Evolutionary conservation across 1,140 invertebrate species (phyloP).

Genomic region (Steinernema feltiae): DNA sequence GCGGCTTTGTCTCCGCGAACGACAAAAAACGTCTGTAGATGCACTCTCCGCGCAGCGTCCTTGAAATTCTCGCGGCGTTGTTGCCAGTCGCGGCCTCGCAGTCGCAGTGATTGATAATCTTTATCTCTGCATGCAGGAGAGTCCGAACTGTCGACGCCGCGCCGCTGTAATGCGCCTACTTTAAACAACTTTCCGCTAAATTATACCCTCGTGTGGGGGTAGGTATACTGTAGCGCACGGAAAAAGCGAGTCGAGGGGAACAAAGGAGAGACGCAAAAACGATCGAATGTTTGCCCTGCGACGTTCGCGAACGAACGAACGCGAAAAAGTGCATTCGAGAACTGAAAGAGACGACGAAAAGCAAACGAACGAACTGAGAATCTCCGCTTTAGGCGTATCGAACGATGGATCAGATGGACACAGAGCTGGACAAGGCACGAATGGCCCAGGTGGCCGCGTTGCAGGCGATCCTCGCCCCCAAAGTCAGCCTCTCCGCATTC

Average conservation of each 20-base stretch:
- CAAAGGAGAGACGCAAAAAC: constrained; percentile 7
- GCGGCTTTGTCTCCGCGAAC: neutral
- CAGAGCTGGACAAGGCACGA: constrained; percentile 15
- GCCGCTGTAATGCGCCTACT: constrained; percentile 12
- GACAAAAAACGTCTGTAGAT: constrained; percentile 1
- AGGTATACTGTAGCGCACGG: neutral
- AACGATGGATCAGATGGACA: constrained; percentile 25
- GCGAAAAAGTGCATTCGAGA: neutral
- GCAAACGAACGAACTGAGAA: neutral
- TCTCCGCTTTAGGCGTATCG: constrained; percentile 15
- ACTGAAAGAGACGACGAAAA: neutral
- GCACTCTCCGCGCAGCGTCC: constrained; percentile 10
- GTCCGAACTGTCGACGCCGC: neutral
- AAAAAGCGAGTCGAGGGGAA: neutral
- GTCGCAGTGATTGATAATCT: constrained; percentile 13
- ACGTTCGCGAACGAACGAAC: neutral
- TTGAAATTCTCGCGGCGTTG: constrained; percentile 9
- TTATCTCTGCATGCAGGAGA: neutral
- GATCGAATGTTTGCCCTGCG: neutral
- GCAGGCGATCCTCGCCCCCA: constrained; percentile 2
- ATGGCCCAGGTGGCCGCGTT: neutral
- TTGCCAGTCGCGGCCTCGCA: constrained; percentile 6
- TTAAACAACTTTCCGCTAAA: constrained; percentile 9
- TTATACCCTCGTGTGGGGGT: neutral
- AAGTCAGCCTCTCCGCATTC: constrained; percentile 3